These are phyloP conservation scores for Drosophila paulistorum DNA, from an alignment of 1,140 invertebrate species.

Conservation along the genomic window DNA sequence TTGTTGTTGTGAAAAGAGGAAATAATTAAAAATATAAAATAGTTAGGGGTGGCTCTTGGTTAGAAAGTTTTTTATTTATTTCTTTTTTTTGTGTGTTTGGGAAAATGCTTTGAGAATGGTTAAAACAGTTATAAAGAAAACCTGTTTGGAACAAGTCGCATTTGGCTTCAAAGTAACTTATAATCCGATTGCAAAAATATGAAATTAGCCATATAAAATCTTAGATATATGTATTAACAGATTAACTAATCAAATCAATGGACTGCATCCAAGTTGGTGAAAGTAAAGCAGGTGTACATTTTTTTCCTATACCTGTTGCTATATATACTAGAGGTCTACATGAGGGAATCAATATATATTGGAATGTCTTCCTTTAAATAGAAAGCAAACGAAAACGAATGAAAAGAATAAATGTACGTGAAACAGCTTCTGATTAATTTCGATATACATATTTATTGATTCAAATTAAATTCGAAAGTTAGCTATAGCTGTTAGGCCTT, in stretches of 20 bases:
- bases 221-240: not conserved
- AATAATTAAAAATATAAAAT: slow-evolving; percentile 79
- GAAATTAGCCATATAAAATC: not conserved
- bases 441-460: too few relatives aligned
- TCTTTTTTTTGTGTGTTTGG: not conserved
- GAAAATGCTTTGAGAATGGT: slow-evolving; percentile 36
- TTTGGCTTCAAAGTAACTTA: not conserved
- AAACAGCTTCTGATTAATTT: too few relatives aligned
- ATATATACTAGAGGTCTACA: too few relatives aligned
- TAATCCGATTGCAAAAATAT: not conserved
- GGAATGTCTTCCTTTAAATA: too few relatives aligned
- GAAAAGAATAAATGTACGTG: too few relatives aligned
- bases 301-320: too few relatives aligned
- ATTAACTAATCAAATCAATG: not conserved
- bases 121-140: slow-evolving; percentile 30
- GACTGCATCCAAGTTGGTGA: not conserved
- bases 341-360: too few relatives aligned
- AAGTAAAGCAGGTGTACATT: too few relatives aligned
- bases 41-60: slow-evolving; percentile 56
- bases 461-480: too few relatives aligned
- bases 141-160: slow-evolving; percentile 31
- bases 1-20: slow-evolving; percentile 45
- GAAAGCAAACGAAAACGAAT: too few relatives aligned
- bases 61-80: slow-evolving; percentile 44
- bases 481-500: too few relatives aligned